Evolutionary conservation across 2,888 invertebrate genomes (phyloP), one percentile per base, ranked within the genome.

Genomic region (Aspidiotus rigidus): DNA sequence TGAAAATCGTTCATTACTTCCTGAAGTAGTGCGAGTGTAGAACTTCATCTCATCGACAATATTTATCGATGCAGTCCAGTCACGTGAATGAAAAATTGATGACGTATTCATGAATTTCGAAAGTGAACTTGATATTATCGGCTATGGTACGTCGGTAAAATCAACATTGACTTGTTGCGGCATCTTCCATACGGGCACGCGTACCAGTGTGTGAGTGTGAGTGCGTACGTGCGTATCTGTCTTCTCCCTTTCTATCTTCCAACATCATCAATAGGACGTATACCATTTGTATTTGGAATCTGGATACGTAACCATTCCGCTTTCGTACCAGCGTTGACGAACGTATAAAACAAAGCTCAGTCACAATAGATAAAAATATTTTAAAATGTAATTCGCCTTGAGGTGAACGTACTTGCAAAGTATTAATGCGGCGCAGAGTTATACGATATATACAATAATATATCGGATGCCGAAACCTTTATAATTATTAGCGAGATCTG

Each of bases 281-380:
- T 3, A 28, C 28, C 28, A 28, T 28, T 28, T 28, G 28, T 28
- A 28, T 28, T 28, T 28, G 28, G 28, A 28, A 28, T 28, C 28
- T 28, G 28, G 28, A 39, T 28, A 59, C 59, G 59, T 59, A 59
- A 59, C 59, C 28, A 59, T 39, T 59, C 28, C 13, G 59, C 59
- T 15, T 55, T 55, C 56, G 15, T 9, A n/a, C 15, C 28, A 28
- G 49, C 49, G 49, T 49, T 49, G 59, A 59, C 59, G 59, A 13
- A 39, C 10, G 16, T 39, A 39, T 49, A 59, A 59, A 62, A 62
- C 62, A 62, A 62, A 62, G 62, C 42, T n/a, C 62, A 10, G n/a
- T 42, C 10, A 62, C 62, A 62, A 62, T 62, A 62, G 62, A 62
- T 62, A 17, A 62, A 28, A 62, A 62, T 62, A 62, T 44, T 62